Evolutionary conservation across 2,797 vertebrate genomes (phyloP).

Genomic region (Anomalospiza imberbis): DNA sequence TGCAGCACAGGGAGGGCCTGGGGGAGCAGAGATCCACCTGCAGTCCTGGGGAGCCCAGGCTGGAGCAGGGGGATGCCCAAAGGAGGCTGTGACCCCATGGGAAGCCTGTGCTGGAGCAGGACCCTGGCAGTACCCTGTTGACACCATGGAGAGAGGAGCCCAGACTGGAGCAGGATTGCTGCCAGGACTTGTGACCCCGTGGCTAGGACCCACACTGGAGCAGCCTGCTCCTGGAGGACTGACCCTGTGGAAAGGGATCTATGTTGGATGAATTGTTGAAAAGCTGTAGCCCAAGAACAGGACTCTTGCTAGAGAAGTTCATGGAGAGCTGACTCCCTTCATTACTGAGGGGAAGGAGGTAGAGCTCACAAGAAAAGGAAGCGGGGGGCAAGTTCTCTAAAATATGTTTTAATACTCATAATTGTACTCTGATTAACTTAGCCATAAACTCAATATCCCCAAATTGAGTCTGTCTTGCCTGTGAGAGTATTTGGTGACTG

Average conservation of each 20-base stretch:
- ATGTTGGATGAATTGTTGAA: background rate
- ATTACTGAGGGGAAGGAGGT: fast-evolving
- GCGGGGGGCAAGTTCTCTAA: fast-evolving
- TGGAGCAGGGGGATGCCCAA: background rate
- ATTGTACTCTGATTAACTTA: background rate
- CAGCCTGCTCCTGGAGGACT: background rate
- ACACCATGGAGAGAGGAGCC: no score
- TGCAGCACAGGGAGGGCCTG: no score
- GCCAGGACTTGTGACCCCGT: fast-evolving
- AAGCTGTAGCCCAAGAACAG: no score
- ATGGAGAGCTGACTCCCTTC: background rate
- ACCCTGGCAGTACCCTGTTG: background rate
- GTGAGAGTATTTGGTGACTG: background rate
- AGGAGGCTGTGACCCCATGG: background rate
- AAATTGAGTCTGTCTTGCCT: background rate
- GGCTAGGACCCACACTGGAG: fast-evolving
- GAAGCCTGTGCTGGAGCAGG: fast-evolving
- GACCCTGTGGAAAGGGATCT: background rate
- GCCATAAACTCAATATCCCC: background rate
- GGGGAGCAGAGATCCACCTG: background rate
- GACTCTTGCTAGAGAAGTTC: background rate
- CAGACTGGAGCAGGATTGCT: background rate
- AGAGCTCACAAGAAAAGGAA: background rate
- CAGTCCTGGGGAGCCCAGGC: background rate
- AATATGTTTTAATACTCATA: background rate